A percentile compares a stretch with the other conserved stretches of the same genome.
These are phyloP conservation scores for Dolichallabes microphthalmus DNA, from an alignment of 2,113 vertebrate genomes.

Conservation along the genomic window DNA sequence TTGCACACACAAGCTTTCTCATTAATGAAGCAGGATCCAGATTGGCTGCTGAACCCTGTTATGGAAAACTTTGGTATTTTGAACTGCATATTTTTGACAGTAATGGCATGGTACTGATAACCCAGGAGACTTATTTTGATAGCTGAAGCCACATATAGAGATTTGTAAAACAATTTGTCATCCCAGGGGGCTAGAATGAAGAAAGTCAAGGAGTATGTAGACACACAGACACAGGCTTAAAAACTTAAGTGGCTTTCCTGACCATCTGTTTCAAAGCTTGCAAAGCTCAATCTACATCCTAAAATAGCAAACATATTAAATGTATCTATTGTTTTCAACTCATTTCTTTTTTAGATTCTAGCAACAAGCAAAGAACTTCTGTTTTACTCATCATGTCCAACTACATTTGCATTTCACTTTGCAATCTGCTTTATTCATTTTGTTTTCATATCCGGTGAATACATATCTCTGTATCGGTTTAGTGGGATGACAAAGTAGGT, in stretches of 20 bases:
- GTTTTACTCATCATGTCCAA: background rate
- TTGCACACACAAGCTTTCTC: slow-evolving; percentile 13
- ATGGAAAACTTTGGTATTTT: slow-evolving; percentile 16
- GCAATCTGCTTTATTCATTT: background rate
- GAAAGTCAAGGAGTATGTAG: background rate
- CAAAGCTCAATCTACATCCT: slow-evolving; percentile 7
- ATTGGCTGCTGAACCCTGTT: slow-evolving; percentile 29
- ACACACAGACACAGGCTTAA: slow-evolving; percentile 4
- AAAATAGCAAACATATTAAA: background rate
- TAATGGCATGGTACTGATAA: slow-evolving; percentile 27
- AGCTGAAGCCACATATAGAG: background rate
- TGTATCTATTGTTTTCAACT: background rate
- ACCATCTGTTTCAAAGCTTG: background rate
- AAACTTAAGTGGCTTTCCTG: background rate
- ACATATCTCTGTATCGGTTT: background rate
- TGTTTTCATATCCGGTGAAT: background rate
- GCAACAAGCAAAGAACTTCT: background rate
- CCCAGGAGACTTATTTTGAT: slow-evolving; percentile 16
- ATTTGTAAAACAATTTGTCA: slow-evolving; percentile 15
- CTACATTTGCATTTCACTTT: background rate
- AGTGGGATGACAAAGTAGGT: background rate
- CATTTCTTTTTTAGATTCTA: background rate
- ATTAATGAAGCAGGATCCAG: slow-evolving; percentile 7
- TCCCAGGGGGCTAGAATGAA: background rate
- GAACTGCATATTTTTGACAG: slow-evolving; percentile 26